These are phyloP conservation scores for Hiodon tergisus DNA, from an alignment of 2,113 vertebrate genomes.

Conservation along the genomic window DNA sequence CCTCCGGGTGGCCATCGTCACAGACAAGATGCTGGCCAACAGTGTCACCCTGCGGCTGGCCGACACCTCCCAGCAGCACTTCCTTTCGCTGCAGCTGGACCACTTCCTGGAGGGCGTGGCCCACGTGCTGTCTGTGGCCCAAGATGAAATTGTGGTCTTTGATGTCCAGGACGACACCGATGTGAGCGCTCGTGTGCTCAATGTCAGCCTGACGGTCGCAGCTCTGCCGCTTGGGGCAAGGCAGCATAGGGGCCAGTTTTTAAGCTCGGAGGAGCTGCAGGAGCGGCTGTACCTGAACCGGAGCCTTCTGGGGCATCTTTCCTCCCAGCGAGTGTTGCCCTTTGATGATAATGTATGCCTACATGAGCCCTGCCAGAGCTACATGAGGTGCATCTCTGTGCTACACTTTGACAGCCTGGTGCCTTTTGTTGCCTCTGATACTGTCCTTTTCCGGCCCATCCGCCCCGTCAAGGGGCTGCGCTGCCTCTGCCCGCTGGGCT, in stretches of 20 bases:
- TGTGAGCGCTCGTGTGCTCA: slow-evolving; percentile 80
- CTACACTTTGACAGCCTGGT: slow-evolving; percentile 91
- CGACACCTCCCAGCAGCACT: slow-evolving; percentile 86
- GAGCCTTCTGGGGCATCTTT: slow-evolving; percentile 76
- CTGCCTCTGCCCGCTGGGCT: slow-evolving; percentile 85
- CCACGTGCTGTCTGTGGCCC: slow-evolving; percentile 72
- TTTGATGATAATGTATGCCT: slow-evolving; percentile 97
- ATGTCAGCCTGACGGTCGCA: slow-evolving; percentile 86
- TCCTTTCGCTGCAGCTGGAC: slow-evolving; percentile 81
- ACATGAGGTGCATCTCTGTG: slow-evolving; percentile 94
- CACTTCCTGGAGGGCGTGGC: slow-evolving; percentile 90
- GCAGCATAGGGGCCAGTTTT: slow-evolving; percentile 51
- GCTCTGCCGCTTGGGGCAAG: slow-evolving; percentile 46
- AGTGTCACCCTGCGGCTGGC: slow-evolving; percentile 90
- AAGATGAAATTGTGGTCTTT: slow-evolving; percentile 81
- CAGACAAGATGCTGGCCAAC: slow-evolving; percentile 93
- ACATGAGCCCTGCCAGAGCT: slow-evolving; percentile 92
- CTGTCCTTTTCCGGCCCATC: slow-evolving; percentile 92
- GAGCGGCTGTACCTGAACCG: slow-evolving; percentile 92
- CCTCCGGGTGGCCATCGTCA: slow-evolving; percentile 88
- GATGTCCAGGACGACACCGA: slow-evolving; percentile 89
- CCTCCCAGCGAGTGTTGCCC: slow-evolving; percentile 84
- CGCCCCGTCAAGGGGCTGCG: slow-evolving; percentile 85
- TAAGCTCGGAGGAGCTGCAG: slow-evolving; percentile 88
- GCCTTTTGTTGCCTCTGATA: slow-evolving; percentile 85